Percentiles rank a stretch among this genome's conserved stretches.
These are phyloP conservation scores for Hylomyscus alleni DNA, from an alignment of 2,797 vertebrate genomes.

Conservation along the genomic window DNA sequence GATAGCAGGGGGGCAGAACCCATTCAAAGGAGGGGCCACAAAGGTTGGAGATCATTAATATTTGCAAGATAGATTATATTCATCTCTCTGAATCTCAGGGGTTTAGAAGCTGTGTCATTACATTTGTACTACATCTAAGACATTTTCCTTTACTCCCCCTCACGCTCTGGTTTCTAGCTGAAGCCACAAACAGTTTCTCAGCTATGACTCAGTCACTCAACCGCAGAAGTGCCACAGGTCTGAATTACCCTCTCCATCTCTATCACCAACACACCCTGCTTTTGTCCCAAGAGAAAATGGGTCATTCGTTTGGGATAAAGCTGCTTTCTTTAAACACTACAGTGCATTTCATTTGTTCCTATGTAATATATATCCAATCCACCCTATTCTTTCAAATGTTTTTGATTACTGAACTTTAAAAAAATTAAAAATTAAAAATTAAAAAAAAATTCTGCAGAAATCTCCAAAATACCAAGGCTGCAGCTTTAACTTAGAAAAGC, in stretches of 20 bases:
- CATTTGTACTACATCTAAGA: conserved; percentile 75
- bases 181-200: conserved; percentile 70
- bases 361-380: conserved; percentile 77
- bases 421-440: not conserved
- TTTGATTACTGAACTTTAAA: conserved; percentile 83
- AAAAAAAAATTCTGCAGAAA: conserved; percentile 71
- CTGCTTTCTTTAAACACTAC: conserved; percentile 80
- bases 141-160: conserved; percentile 76
- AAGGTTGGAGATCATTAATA: conserved; percentile 72
- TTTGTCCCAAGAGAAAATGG: conserved; percentile 65
- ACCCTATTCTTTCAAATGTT: conserved; percentile 82
- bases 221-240: conserved; percentile 31
- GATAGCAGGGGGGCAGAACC: conserved; percentile 44
- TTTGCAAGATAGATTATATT: conserved; percentile 60
- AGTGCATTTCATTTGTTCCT: conserved; percentile 80
- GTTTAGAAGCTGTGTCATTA: conserved; percentile 67
- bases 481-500: conserved; percentile 30
- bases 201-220: conserved; percentile 66
- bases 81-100: conserved; percentile 69
- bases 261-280: conserved; percentile 3
- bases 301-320: conserved; percentile 80
- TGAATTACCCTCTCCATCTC: conserved; percentile 52
- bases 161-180: conserved; percentile 80
- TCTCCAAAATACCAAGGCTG: conserved; percentile 60
- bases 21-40: conserved; percentile 77